Conservation (phyloP, 1,140 invertebrate genomes). For the Drosophila auraria region DNA sequence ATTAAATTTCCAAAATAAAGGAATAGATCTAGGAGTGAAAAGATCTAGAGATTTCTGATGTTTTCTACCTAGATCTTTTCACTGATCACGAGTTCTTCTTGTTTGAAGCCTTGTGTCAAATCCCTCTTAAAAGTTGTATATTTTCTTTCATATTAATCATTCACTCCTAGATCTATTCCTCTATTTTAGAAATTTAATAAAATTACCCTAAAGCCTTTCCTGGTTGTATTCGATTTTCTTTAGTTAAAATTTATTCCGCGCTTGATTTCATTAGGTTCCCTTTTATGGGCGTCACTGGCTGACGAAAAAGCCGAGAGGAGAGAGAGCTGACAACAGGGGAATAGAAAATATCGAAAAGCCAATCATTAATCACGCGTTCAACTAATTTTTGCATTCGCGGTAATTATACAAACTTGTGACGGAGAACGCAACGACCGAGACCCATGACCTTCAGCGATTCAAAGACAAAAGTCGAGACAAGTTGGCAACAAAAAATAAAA, state of each 20-base stretch:
- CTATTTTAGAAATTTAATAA: background rate
- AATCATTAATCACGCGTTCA: conserved; percentile 73
- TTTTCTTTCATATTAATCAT: background rate
- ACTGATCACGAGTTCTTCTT: background rate
- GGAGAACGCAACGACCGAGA: conserved; percentile 70
- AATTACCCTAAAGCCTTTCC: conserved; percentile 14
- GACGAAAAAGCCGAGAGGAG: background rate
- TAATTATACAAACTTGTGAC: conserved; percentile 66
- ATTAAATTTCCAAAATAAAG: too few species aligned
- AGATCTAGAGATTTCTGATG: too few species aligned
- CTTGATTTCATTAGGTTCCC: conserved; percentile 19
- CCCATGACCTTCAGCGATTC: conserved; percentile 72
- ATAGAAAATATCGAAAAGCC: conserved; percentile 49
- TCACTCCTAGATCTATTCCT: background rate
- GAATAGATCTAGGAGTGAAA: too few species aligned
- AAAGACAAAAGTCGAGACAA: conserved; percentile 48
- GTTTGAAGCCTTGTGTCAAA: background rate
- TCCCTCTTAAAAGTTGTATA: too few species aligned
- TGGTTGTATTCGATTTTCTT: conserved; percentile 10
- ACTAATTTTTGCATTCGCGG: conserved; percentile 70
- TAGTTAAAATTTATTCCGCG: conserved; percentile 4
- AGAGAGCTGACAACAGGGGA: background rate
- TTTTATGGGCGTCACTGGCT: conserved; percentile 21
- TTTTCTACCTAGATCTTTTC: background rate
- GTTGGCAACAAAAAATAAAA: conserved; percentile 24